A percentile compares a stretch with the other conserved stretches of the same genome.
Conservation (phyloP, 2,888 invertebrate genomes). For the Drosophila buzzatii region DNA sequence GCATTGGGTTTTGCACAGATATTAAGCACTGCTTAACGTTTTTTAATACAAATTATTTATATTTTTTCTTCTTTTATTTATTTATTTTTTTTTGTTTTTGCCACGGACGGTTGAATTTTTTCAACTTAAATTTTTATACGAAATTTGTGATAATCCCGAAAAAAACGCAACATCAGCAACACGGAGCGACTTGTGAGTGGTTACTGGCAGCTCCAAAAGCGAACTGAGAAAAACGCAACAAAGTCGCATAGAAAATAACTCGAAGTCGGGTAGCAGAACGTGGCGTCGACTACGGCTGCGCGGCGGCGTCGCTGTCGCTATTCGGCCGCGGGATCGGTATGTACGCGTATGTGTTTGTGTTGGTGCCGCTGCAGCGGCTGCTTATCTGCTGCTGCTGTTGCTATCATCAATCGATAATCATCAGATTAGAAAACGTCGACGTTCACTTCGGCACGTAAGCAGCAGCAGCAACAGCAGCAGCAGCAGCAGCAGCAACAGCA, state of each 20-base stretch:
- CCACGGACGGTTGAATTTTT: slow-evolving; percentile 16
- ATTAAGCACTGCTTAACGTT: slow-evolving; percentile 18
- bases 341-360: slow-evolving; percentile 18
- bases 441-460: slow-evolving; percentile 76
- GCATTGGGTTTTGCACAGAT: not conserved
- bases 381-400: slow-evolving; percentile 55
- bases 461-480: slow-evolving; percentile 45
- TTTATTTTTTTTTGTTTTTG: too few species aligned
- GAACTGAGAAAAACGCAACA: slow-evolving; percentile 68
- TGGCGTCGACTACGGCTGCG: slow-evolving; percentile 59
- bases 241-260: slow-evolving; percentile 73
- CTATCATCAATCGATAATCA: slow-evolving; percentile 76
- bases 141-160: slow-evolving; percentile 38
- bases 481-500: slow-evolving; percentile 3
- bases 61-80: slow-evolving; percentile 10
- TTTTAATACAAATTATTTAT: slow-evolving; percentile 2
- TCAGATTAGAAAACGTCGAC: slow-evolving; percentile 76
- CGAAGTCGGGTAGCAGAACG: slow-evolving; percentile 51
- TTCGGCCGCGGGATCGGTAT: slow-evolving; percentile 46
- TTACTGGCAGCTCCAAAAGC: slow-evolving; percentile 69
- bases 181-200: slow-evolving; percentile 64
- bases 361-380: slow-evolving; percentile 48
- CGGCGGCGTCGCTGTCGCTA: slow-evolving; percentile 50
- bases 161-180: slow-evolving; percentile 40
- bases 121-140: slow-evolving; percentile 40